Evolutionary conservation across 37 sponge, comb jelly and placozoan genomes (phyloP), one percentile per base, ranked within the genome.

Genomic region (Dysidea cf. avara): DNA sequence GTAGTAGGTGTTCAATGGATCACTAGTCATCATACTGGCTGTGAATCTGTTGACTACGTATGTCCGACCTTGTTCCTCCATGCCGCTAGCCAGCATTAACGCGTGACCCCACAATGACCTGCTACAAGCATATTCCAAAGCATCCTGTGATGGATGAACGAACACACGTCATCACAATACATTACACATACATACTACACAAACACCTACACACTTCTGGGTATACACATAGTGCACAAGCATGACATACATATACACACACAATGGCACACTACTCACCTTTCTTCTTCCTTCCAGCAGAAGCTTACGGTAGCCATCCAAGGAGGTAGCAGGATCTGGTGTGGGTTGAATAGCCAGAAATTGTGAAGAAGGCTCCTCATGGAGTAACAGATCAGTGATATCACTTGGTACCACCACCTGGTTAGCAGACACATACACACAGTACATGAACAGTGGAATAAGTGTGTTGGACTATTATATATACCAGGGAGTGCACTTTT

Each of bases 11-110:
- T 74, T 81, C 60, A 90, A 73, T 7, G 91, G 86, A 53, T 90
- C 91, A 0, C 75, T 68, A 58, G 78, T 71, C 62, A 72, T 53
- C 20, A 90, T 78, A 48, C 82, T 77, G 49, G 86, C 86, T 3
- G 91, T 85, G 76, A 90, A 90, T 39, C 91, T 58, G 66, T 90
- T 85, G 40, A 85, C 78, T 12, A 85, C 91, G 40, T 85, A 90
- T 1, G 77, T 81, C 34, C 86, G 70, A 31, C 79, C 82, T 70
- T 90, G 91, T 39, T 90, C 91, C 48, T 90, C 91, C 85, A 90
- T 80, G 34, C 80, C 54, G 52, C 69, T 75, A 0, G 91, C 86
- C 46, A 90, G 51, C 82, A 90, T 81, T 38, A 90, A 72, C 13
- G 86, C 91, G 47, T 90, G 91, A 13, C 86, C 86, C 91, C 91